These are phyloP conservation scores for Achlya flavicornis DNA, from an alignment of 2,888 invertebrate species.

Conservation along the genomic window DNA sequence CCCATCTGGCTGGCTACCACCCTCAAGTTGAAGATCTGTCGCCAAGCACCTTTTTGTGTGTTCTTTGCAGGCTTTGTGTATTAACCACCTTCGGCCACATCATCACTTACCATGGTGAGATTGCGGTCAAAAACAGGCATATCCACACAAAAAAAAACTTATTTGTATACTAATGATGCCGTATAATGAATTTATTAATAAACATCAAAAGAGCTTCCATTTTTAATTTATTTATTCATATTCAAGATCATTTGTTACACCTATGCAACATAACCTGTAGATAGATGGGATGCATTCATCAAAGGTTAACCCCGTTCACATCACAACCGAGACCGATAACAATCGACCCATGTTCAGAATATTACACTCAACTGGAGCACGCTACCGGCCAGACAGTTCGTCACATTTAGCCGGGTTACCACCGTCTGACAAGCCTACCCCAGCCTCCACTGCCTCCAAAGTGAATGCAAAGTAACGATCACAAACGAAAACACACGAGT, in stretches of 20 bases:
- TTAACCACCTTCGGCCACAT: too few species aligned
- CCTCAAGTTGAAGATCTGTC: too few species aligned
- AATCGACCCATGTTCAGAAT: conserved; percentile 28
- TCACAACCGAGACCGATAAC: conserved; percentile 38
- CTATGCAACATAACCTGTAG: not conserved
- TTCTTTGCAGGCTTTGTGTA: too few species aligned
- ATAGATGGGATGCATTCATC: conserved; percentile 19
- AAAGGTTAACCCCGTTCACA: conserved; percentile 33
- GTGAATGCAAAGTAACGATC: conserved; percentile 67
- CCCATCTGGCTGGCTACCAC: too few species aligned
- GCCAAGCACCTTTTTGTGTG: too few species aligned
- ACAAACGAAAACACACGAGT: conserved; percentile 53
- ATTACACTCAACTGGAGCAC: conserved; percentile 5
- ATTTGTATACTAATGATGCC: too few species aligned
- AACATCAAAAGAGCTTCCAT: not conserved
- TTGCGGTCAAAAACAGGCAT: too few species aligned
- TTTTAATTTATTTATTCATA: not conserved
- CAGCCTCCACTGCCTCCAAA: conserved; percentile 48
- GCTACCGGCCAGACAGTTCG: conserved; percentile 23
- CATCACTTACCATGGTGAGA: too few species aligned
- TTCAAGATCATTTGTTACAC: not conserved
- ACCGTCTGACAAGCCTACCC: conserved; percentile 41
- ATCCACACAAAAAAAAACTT: too few species aligned
- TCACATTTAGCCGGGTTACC: conserved; percentile 29
- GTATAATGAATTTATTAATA: too few species aligned